Evolutionary conservation across 2,888 invertebrate genomes (phyloP), one percentile per base, ranked within the genome.

Genomic region (Minunthozetes semirufus): DNA sequence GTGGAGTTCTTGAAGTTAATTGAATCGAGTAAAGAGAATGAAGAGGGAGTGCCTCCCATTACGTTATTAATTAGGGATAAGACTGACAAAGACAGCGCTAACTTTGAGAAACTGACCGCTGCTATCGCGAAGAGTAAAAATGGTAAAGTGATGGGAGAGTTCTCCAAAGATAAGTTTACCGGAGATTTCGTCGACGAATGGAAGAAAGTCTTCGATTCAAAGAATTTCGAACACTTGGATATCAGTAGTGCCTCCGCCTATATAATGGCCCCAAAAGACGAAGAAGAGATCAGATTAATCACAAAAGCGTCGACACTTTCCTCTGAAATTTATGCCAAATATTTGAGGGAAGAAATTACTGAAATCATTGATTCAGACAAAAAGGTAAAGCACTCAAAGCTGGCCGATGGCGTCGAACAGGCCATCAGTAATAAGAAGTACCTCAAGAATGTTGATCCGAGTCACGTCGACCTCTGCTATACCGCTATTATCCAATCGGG

Each of bases 401-500:
- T 99, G 19, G 91, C 97, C 0, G 95, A 96, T 84, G 94, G 94
- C 13, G 93, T 97, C 0, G 97, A 98, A 83, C 87, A 90, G 17
- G 95, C 95, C 0, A 88, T 96, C 80, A 88, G 89, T n/a, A 94
- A 96, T 82, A 95, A 95, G 82, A 97, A 98, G 84, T 96, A 94
- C 83, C 93, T 97, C 1, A 88, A 90, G 13, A 92, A 92, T 1
- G 90, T 94, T 0, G 96, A 96, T 84, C 88, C 90, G 3, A 88
- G 88, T 33, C 91, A 94, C 82, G 87, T 98, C 4, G 98, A 99
- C 81, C 93, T 95, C 89, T 99, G 98, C 82, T 99, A 98, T 83
- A 95, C 97, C 0, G 93, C 99, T 0, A 99, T 99, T 76, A 94
- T 99, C 81, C 99, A 99, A 83, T 98, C 97, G 48, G 99, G 99